Percentiles rank a stretch among this genome's conserved stretches.
phyloP scores from a whole-genome alignment of 2,888 invertebrate genomes.

The Cantharis rufa region DNA sequence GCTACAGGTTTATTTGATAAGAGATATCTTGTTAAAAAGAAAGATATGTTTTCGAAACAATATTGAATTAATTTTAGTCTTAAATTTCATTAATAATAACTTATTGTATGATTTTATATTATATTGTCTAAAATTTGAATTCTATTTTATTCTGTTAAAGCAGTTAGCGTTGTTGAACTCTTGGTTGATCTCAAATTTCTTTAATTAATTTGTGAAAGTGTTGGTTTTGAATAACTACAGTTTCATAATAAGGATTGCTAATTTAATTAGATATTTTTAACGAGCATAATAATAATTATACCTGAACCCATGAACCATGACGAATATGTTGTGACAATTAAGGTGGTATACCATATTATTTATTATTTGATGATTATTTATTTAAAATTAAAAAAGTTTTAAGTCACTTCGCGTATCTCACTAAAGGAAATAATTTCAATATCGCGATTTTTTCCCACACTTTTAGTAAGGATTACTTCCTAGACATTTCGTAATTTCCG shows the following conservation, averaged over 20 bases:
- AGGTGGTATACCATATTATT: too few relatives aligned
- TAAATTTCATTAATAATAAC: neutral
- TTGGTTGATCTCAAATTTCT: neutral
- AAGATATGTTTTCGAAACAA: neutral
- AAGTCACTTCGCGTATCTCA: neutral
- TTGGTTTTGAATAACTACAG: neutral
- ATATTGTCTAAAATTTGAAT: neutral
- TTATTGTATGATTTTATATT: neutral
- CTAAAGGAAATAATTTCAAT: neutral
- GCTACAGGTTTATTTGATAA: neutral
- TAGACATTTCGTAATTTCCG: conserved; percentile 1
- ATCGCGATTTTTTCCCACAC: neutral
- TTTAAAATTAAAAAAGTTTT: too few relatives aligned
- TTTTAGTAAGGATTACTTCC: neutral
- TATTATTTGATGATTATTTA: too few relatives aligned
- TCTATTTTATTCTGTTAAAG: neutral
- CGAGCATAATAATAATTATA: neutral
- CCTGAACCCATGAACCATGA: neutral
- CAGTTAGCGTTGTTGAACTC: neutral
- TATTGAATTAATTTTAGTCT: neutral
- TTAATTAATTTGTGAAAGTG: neutral
- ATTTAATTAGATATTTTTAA: neutral
- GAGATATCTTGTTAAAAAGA: neutral
- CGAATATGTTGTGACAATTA: neutral
- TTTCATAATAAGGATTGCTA: neutral